A percentile compares a stretch with the other conserved stretches of the same genome.
phyloP scores from a whole-genome alignment of 2,113 vertebrate genomes.

The Jaculus jaculus region DNA sequence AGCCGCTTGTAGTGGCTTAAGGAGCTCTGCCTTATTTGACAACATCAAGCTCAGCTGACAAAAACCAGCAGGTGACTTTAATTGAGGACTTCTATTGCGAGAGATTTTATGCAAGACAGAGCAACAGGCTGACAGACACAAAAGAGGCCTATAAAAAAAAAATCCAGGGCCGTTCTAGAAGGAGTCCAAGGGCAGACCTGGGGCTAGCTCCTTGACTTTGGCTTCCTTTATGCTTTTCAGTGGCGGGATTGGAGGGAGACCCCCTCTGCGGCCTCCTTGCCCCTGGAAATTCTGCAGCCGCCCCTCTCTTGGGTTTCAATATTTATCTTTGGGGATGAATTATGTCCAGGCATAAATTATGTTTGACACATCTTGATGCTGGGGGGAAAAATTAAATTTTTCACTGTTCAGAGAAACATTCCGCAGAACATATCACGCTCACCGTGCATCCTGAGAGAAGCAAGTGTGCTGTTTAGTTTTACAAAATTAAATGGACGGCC shows the following conservation, averaged over 20 bases:
- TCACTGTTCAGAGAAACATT: slow-evolving; percentile 78
- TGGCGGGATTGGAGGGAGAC: slow-evolving; percentile 58
- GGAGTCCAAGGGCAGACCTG: slow-evolving; percentile 72
- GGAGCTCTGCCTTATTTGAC: slow-evolving; percentile 84
- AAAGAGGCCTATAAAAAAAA: slow-evolving; percentile 83
- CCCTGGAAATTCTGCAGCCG: slow-evolving; percentile 74
- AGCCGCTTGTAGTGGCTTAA: slow-evolving; percentile 91
- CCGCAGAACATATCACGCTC: slow-evolving; percentile 63
- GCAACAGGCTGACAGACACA: slow-evolving; percentile 88
- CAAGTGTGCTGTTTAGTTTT: slow-evolving; percentile 62
- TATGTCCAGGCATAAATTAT: slow-evolving; percentile 84
- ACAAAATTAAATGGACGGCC: slow-evolving; percentile 51
- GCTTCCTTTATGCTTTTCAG: slow-evolving; percentile 50
- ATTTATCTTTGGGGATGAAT: slow-evolving; percentile 85
- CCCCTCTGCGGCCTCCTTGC: background rate
- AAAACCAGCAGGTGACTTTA: slow-evolving; percentile 90
- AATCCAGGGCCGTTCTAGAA: slow-evolving; percentile 71
- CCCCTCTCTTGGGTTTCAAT: slow-evolving; percentile 81
- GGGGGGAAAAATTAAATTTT: slow-evolving; percentile 67
- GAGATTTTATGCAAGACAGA: slow-evolving; percentile 86
- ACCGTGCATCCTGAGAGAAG: slow-evolving; percentile 49
- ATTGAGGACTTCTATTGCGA: slow-evolving; percentile 85
- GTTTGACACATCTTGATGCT: slow-evolving; percentile 82
- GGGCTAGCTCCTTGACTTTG: slow-evolving; percentile 70
- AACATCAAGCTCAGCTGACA: slow-evolving; percentile 84